These are phyloP conservation scores for Rotaria sp. DNA, from an alignment of 2,888 invertebrate species.

Conservation along the genomic window DNA sequence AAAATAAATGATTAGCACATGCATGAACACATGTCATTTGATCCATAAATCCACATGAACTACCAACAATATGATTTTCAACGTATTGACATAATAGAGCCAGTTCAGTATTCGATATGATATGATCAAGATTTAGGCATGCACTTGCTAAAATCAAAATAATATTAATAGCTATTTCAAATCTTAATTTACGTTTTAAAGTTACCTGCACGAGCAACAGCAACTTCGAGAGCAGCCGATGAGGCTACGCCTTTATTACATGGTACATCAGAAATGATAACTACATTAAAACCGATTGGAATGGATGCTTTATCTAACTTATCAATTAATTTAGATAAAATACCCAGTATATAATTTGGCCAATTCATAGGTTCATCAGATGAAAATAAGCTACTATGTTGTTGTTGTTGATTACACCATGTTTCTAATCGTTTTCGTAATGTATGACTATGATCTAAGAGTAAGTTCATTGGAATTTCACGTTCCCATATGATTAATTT, in stretches of 20 bases:
- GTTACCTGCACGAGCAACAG: neutral
- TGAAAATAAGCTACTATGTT: neutral
- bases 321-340: neutral
- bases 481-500: neutral
- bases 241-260: conserved; percentile 17
- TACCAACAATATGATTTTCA: conserved; percentile 14
- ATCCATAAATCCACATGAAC: conserved; percentile 19
- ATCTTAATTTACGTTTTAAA: neutral
- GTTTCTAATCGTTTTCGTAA: neutral
- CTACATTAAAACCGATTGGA: neutral
- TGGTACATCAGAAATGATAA: conserved; percentile 7
- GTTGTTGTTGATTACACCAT: neutral
- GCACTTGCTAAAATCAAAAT: neutral
- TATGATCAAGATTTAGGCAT: neutral
- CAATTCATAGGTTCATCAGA: neutral
- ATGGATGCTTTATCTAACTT: neutral
- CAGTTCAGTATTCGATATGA: neutral
- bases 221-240: conserved; percentile 8
- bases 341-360: neutral
- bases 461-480: neutral
- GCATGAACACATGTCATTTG: conserved; percentile 12
- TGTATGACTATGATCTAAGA: neutral
- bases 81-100: conserved; percentile 10
- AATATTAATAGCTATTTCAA: neutral
- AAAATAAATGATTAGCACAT: neutral